Conservation (phyloP, 2,113 vertebrate genomes). For the Marmota flaviventris region DNA sequence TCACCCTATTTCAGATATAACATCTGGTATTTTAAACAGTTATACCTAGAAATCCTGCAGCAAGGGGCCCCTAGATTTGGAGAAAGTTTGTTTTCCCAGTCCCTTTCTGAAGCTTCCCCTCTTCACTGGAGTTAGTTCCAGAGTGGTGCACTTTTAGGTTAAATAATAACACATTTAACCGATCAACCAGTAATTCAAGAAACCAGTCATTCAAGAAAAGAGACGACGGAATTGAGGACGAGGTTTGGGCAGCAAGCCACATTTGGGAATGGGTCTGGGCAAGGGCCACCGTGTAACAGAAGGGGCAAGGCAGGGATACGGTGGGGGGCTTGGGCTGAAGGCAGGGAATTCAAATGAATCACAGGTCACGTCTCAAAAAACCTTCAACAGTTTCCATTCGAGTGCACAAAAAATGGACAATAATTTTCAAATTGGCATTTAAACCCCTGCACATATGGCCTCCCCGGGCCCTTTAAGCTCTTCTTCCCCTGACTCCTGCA, state of each 20-base stretch:
- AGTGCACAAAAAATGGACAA: background rate
- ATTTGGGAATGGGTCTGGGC: background rate
- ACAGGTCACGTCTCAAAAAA: background rate
- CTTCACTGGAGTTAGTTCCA: background rate
- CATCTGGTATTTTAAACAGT: background rate
- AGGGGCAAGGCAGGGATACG: background rate
- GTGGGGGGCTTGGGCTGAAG: background rate
- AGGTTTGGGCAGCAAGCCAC: background rate
- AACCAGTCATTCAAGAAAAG: background rate
- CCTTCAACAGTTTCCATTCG: background rate
- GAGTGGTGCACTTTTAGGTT: background rate
- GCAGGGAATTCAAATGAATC: background rate
- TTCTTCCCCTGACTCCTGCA: background rate
- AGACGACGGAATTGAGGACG: background rate
- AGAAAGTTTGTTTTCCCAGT: background rate
- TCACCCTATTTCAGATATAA: background rate
- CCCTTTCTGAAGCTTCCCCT: background rate
- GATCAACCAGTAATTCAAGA: background rate
- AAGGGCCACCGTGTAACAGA: background rate
- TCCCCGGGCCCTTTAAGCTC: background rate
- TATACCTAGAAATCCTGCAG: background rate
- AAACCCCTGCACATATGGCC: background rate
- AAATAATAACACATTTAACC: background rate
- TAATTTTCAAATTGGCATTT: background rate
- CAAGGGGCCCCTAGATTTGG: background rate